Conservation (phyloP, 1,140 invertebrate genomes). For the Gryon sp. region DNA sequence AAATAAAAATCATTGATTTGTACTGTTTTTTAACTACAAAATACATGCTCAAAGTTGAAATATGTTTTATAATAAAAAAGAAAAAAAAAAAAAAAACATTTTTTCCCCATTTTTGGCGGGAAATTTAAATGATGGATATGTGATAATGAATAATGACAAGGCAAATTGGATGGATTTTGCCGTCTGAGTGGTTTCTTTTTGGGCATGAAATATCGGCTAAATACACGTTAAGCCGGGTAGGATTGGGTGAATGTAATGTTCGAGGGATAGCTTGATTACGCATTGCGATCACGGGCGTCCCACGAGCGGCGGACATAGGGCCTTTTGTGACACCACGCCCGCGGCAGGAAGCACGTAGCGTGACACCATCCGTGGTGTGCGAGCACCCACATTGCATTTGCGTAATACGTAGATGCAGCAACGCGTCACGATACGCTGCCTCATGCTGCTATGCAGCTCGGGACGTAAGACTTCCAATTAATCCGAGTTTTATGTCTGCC, state of each 20-base stretch:
- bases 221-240: conserved; percentile 36
- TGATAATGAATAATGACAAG: conserved; percentile 1
- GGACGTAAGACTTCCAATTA: conserved; percentile 65
- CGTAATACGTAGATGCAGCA: conserved; percentile 68
- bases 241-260: conserved; percentile 70
- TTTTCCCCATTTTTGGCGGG: too few relatives aligned
- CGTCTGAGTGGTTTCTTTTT: conserved; percentile 10
- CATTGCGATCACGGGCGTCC: conserved; percentile 78
- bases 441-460: conserved; percentile 73
- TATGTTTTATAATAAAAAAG: too few relatives aligned
- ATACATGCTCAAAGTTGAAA: too few relatives aligned
- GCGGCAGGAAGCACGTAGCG: conserved; percentile 79
- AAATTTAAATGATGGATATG: background rate
- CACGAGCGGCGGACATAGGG: conserved; percentile 75
- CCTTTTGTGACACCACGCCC: conserved; percentile 76
- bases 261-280: conserved; percentile 75
- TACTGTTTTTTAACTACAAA: too few relatives aligned
- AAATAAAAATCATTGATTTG: too few relatives aligned
- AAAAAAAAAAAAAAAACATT: too few relatives aligned
- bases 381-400: conserved; percentile 72
- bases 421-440: conserved; percentile 73
- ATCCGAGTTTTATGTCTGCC: conserved; percentile 5
- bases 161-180: conserved; percentile 25
- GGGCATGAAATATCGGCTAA: conserved; percentile 26
- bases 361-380: conserved; percentile 73